Conservation (phyloP, 2,888 invertebrate genomes). For the Muscina levida region DNA sequence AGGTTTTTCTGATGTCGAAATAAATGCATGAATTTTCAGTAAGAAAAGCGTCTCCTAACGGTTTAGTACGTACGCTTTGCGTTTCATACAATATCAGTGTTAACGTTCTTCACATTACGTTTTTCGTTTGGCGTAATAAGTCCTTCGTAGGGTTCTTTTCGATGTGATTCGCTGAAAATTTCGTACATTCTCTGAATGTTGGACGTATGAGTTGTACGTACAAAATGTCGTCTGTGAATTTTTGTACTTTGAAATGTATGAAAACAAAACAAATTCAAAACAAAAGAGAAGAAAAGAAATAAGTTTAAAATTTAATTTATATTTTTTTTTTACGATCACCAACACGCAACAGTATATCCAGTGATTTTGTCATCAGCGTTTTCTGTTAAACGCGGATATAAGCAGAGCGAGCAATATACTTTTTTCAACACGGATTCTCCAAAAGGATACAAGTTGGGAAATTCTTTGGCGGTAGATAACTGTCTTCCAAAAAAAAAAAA, state of each 20-base stretch:
- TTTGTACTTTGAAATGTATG: conserved; percentile 24
- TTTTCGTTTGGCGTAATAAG: conserved; percentile 22
- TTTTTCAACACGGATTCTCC: no score
- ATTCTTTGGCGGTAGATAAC: no score
- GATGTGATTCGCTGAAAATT: conserved; percentile 43
- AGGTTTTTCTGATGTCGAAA: conserved; percentile 58
- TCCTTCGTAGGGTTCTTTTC: conserved; percentile 13
- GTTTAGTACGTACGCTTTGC: conserved; percentile 80
- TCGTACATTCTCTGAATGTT: conserved; percentile 10
- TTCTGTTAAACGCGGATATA: no score
- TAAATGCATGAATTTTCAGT: conserved; percentile 78
- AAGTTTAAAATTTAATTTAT: no score
- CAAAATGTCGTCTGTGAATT: conserved; percentile 30
- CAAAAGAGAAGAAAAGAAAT: not conserved
- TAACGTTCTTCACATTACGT: conserved; percentile 42
- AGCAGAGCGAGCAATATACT: no score
- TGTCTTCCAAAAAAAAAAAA: no score
- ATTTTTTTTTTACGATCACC: no score
- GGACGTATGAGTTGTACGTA: conserved; percentile 24
- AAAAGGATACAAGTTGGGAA: no score
- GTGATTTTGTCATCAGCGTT: no score
- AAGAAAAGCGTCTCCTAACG: conserved; percentile 81
- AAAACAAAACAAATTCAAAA: conserved; percentile 11
- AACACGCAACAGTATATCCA: no score
- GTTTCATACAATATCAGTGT: conserved; percentile 72